Evolutionary conservation across 2,888 invertebrate species (phyloP).

Genomic region (Abrostola triplasia): DNA sequence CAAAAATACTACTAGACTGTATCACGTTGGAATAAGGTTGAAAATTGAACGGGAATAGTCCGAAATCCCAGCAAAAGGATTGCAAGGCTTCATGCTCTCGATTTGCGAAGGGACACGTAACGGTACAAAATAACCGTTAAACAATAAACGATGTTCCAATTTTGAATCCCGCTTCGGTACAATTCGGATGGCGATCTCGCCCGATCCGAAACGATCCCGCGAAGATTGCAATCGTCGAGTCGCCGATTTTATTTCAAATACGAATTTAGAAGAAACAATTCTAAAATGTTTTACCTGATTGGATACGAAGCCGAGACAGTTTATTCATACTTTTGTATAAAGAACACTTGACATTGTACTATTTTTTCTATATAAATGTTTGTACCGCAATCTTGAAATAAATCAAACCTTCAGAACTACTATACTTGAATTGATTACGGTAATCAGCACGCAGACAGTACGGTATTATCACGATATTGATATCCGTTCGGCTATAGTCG

Average conservation of each 20-base stretch:
- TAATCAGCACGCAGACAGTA: conserved; percentile 50
- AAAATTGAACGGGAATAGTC: conserved; percentile 15
- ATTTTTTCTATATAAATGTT: conserved; percentile 1
- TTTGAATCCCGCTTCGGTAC: conserved; percentile 66
- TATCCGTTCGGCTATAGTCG: conserved; percentile 44
- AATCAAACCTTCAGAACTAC: conserved; percentile 7
- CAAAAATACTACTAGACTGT: conserved; percentile 8
- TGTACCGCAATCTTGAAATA: not conserved
- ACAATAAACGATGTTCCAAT: conserved; percentile 74
- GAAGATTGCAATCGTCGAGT: conserved; percentile 62
- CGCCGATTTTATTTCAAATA: conserved; percentile 58
- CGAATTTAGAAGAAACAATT: conserved; percentile 56
- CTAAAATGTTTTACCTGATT: conserved; percentile 57
- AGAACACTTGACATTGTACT: conserved; percentile 15
- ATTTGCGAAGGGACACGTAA: conserved; percentile 82
- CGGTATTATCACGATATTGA: conserved; percentile 36
- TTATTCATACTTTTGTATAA: conserved; percentile 27
- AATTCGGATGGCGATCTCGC: conserved; percentile 63
- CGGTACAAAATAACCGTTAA: conserved; percentile 80
- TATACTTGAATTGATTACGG: conserved; percentile 18
- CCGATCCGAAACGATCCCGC: conserved; percentile 62
- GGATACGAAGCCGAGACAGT: conserved; percentile 39
- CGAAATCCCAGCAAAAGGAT: conserved; percentile 32
- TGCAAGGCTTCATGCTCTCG: conserved; percentile 61
- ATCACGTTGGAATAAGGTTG: conserved; percentile 10